Conservation (phyloP, 1,140 invertebrate genomes). For the Drosophila arizonae region DNA sequence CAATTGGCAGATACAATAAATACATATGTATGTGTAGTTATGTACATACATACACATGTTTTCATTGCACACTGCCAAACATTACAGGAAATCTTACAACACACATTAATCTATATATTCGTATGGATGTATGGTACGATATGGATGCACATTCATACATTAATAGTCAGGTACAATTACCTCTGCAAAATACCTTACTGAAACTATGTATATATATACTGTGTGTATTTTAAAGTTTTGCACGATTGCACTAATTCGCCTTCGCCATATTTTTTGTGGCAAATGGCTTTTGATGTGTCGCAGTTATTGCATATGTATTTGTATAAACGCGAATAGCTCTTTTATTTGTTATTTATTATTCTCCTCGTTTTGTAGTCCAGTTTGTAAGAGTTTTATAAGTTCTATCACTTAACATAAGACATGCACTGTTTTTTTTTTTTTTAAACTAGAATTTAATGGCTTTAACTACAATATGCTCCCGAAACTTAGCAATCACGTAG, state of each 20-base stretch:
- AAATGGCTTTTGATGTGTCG: slow-evolving; percentile 38
- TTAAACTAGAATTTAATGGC: slow-evolving; percentile 12
- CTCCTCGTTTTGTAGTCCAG: slow-evolving; percentile 4
- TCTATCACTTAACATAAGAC: slow-evolving; percentile 3
- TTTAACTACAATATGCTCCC: slow-evolving; percentile 44
- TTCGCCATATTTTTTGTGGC: slow-evolving; percentile 53
- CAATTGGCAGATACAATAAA: slow-evolving; percentile 33
- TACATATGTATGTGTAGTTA: slow-evolving; percentile 11
- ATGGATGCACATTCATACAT: slow-evolving; percentile 9
- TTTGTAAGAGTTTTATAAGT: slow-evolving; percentile 4
- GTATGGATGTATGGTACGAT: neutral
- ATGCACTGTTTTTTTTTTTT: slow-evolving; percentile 5
- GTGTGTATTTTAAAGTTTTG: slow-evolving; percentile 37
- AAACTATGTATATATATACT: slow-evolving; percentile 9
- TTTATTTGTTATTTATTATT: slow-evolving; percentile 31
- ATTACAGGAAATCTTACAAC: slow-evolving; percentile 15
- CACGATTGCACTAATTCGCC: slow-evolving; percentile 51
- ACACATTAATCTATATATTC: neutral
- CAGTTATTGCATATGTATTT: slow-evolving; percentile 39
- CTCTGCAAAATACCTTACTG: slow-evolving; percentile 21
- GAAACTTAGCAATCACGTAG: slow-evolving; percentile 44
- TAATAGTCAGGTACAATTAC: slow-evolving; percentile 37
- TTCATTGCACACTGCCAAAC: slow-evolving; percentile 18
- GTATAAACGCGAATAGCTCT: slow-evolving; percentile 38
- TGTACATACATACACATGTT: slow-evolving; percentile 24